Conservation (phyloP, 2,888 invertebrate genomes). For the Drosophila stalkeri region DNA sequence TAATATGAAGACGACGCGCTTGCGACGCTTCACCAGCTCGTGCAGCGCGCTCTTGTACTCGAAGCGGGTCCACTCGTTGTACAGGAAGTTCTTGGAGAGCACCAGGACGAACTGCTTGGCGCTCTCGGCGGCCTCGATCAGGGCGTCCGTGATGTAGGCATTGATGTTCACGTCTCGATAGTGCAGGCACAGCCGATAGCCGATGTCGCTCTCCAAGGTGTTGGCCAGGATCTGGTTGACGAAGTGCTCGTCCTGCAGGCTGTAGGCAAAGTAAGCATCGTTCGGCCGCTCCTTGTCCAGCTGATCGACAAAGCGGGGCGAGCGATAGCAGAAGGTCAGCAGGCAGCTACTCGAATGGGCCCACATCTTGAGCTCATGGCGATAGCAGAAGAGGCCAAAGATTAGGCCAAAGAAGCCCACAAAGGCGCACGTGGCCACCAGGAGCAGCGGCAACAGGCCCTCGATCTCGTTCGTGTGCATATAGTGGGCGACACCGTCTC, state of each 20-base stretch:
- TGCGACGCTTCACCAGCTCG: slow-evolving; percentile 93
- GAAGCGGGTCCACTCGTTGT: slow-evolving; percentile 97
- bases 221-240: slow-evolving; percentile 95
- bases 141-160: slow-evolving; percentile 95
- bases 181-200: slow-evolving; percentile 95
- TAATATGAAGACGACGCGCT: slow-evolving; percentile 95
- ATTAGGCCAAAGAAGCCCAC: slow-evolving; percentile 91
- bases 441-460: slow-evolving; percentile 91
- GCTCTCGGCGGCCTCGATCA: slow-evolving; percentile 96
- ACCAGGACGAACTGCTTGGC: slow-evolving; percentile 95
- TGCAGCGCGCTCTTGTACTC: slow-evolving; percentile 97
- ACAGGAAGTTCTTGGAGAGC: slow-evolving; percentile 95
- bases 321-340: slow-evolving; percentile 93
- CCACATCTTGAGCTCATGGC: slow-evolving; percentile 93
- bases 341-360: slow-evolving; percentile 94
- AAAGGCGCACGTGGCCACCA: slow-evolving; percentile 92
- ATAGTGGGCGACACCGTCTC: slow-evolving; percentile 90
- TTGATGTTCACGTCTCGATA: slow-evolving; percentile 96
- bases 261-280: slow-evolving; percentile 98
- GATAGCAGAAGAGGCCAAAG: slow-evolving; percentile 92
- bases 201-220: slow-evolving; percentile 93
- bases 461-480: slow-evolving; percentile 89
- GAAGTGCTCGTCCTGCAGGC: slow-evolving; percentile 96
- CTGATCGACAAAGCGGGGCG: slow-evolving; percentile 87
- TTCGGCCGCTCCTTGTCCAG: slow-evolving; percentile 91